phyloP scores from a whole-genome alignment of 2,113 vertebrate genomes.

The Zosterops pallidus region DNA sequence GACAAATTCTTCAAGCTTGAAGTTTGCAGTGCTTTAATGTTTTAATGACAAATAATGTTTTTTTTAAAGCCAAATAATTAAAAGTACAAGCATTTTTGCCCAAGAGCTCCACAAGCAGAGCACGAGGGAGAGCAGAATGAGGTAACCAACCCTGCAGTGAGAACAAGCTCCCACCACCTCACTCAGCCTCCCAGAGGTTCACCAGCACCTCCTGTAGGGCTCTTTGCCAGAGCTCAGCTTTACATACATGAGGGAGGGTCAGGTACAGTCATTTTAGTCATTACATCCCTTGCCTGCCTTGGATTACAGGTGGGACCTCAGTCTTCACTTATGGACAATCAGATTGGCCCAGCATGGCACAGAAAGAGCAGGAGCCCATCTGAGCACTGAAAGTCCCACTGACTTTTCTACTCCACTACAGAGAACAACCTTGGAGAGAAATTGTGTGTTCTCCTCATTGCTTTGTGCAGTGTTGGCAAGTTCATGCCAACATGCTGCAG shows the following conservation, averaged over 20 bases:
- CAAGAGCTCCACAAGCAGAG: neutral
- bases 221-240: neutral
- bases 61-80: neutral
- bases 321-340: neutral
- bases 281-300: neutral
- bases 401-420: neutral
- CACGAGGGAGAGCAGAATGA: neutral
- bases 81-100: neutral
- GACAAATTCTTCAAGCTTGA: neutral
- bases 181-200: neutral
- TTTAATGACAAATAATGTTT: neutral
- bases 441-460: neutral
- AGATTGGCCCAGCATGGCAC: neutral
- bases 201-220: neutral
- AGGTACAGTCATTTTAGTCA: neutral
- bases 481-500: neutral
- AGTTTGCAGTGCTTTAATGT: neutral
- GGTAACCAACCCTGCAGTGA: neutral
- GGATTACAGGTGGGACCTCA: neutral
- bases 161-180: neutral
- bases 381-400: neutral
- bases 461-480: neutral
- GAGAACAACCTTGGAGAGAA: neutral
- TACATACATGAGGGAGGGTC: accelerated
- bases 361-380: neutral